Evolutionary conservation across 2,113 vertebrate species (phyloP).

Genomic region (Hiodon alosoides): DNA sequence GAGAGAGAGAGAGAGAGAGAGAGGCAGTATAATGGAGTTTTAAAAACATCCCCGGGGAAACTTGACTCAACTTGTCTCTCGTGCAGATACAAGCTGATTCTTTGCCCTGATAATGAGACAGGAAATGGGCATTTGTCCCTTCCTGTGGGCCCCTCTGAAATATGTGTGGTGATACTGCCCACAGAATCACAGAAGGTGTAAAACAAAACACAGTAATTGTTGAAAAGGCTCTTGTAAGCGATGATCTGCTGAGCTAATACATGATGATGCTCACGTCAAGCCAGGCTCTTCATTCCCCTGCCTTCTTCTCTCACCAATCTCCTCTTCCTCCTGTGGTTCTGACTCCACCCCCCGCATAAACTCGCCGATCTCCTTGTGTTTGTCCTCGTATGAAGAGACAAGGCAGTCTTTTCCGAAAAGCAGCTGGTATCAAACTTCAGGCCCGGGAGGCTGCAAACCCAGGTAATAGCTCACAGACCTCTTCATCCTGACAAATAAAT

Average conservation of each 20-base stretch:
- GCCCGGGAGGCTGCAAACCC: conserved; percentile 37
- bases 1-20: too few species aligned
- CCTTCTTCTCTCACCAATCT: conserved; percentile 86
- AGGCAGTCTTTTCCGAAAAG: conserved; percentile 51
- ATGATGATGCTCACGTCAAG: not conserved
- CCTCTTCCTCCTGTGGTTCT: conserved; percentile 78
- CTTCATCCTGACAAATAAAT: conserved; percentile 15
- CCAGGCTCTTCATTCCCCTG: conserved; percentile 38
- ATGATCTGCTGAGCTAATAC: too few species aligned
- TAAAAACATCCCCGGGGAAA: too few species aligned
- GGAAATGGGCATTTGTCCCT: too few species aligned
- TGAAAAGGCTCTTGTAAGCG: not conserved
- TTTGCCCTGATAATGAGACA: too few species aligned
- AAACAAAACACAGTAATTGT: not conserved
- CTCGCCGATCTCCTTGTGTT: conserved; percentile 89
- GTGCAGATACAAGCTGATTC: too few species aligned
- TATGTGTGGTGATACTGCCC: too few species aligned
- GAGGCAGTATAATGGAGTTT: too few species aligned
- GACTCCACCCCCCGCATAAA: conserved; percentile 73
- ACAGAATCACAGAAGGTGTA: too few species aligned
- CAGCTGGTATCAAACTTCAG: conserved; percentile 42
- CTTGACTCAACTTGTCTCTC: too few species aligned
- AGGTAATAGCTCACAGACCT: conserved; percentile 37
- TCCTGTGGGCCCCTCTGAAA: too few species aligned
- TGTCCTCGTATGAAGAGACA: conserved; percentile 80